phyloP scores from a whole-genome alignment of 2,113 vertebrate species.

The Myotis brandtii region DNA sequence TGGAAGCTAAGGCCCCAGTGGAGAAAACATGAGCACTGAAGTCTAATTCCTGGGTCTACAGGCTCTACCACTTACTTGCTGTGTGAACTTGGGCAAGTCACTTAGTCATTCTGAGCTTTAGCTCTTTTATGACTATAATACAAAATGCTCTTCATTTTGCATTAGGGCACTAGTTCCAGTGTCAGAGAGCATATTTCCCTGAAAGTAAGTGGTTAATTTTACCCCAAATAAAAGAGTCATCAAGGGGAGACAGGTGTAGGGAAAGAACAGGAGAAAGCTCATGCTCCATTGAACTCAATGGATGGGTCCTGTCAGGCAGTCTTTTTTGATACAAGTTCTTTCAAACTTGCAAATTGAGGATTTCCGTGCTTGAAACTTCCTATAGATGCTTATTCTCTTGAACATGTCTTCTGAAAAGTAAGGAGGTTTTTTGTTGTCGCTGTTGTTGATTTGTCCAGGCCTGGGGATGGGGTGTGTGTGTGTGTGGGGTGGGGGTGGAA shows the following conservation, averaged over 20 bases:
- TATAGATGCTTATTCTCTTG: background rate
- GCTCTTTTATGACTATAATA: background rate
- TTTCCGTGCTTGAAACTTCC: background rate
- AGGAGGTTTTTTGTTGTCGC: too few species aligned
- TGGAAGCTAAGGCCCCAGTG: background rate
- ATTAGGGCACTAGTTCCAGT: background rate
- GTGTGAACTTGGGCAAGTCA: background rate
- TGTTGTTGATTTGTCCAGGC: background rate
- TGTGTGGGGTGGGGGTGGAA: too few species aligned
- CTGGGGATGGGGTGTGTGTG: background rate
- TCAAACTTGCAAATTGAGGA: background rate
- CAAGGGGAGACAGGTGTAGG: background rate
- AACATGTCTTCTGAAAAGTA: background rate
- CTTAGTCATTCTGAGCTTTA: background rate
- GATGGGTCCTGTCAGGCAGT: background rate
- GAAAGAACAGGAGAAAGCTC: background rate
- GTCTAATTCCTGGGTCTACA: background rate
- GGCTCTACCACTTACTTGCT: background rate
- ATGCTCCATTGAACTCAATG: background rate
- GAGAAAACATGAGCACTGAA: background rate
- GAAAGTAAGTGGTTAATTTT: background rate
- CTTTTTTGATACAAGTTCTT: slow-evolving; percentile 4
- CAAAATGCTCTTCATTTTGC: background rate
- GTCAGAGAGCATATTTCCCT: background rate
- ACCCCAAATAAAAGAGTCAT: background rate